Evolutionary conservation across 1,140 invertebrate species (phyloP).

Genomic region (Drosophila pachea): DNA sequence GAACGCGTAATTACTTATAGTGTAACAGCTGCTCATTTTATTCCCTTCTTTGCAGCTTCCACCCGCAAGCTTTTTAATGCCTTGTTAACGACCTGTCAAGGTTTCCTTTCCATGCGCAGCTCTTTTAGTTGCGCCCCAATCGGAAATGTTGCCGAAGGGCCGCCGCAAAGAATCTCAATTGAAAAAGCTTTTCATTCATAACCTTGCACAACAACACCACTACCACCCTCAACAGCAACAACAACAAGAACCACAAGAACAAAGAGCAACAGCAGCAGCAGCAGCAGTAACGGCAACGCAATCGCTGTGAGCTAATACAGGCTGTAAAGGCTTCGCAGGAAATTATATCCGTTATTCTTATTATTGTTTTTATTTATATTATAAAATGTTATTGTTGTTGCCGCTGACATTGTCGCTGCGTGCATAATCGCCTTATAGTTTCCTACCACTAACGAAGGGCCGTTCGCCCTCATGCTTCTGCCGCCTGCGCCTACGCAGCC

Average conservation of each 20-base stretch:
- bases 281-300: conserved; percentile 17
- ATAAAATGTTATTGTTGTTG: not conserved
- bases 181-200: conserved; percentile 75
- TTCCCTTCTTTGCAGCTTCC: not conserved
- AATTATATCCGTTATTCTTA: conserved; percentile 15
- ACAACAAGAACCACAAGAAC: not conserved
- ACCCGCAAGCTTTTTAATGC: conserved; percentile 19
- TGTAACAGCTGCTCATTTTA: conserved; percentile 3
- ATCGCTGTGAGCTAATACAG: not conserved
- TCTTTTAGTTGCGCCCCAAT: conserved; percentile 24
- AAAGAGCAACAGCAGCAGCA: conserved; percentile 26
- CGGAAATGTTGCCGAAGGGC: conserved; percentile 45
- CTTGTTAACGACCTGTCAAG: conserved; percentile 34
- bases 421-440: conserved; percentile 49
- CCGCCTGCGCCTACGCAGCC: conserved; percentile 28
- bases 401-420: not conserved
- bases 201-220: conserved; percentile 58
- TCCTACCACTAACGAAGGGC: conserved; percentile 25
- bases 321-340: not conserved
- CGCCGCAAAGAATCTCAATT: conserved; percentile 51
- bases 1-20: no score
- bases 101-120: conserved; percentile 12
- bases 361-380: conserved; percentile 8
- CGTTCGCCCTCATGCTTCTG: not conserved
- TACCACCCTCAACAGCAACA: conserved; percentile 11